Conservation (phyloP, 2,113 vertebrate genomes). For the Dasypus novemcinctus region DNA sequence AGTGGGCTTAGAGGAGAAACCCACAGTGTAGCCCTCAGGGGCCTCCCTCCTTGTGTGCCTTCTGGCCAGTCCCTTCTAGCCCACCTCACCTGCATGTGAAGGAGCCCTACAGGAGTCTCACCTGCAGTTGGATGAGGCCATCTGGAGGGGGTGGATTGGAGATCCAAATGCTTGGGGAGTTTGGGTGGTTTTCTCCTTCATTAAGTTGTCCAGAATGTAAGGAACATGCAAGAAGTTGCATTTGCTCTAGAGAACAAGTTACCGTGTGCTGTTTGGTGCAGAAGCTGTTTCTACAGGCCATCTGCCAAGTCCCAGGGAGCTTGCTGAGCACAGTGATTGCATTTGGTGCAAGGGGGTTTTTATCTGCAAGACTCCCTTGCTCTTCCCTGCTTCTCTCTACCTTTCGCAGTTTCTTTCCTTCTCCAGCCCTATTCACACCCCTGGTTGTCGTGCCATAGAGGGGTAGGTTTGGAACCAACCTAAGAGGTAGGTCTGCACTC, state of each 20-base stretch:
- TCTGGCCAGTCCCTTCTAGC: not conserved
- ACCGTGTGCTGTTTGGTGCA: accelerated
- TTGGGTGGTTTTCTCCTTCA: not conserved
- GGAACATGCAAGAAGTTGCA: not conserved
- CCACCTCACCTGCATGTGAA: not conserved
- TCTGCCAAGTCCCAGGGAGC: not conserved
- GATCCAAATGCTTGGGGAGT: not conserved
- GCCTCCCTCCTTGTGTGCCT: not conserved
- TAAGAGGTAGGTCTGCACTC: not conserved
- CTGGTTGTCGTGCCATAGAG: not conserved
- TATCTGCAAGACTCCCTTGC: not conserved
- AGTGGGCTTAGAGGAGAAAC: not conserved
- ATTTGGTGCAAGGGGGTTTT: not conserved
- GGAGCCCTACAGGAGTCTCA: not conserved
- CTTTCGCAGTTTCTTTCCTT: not conserved
- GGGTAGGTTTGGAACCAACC: not conserved
- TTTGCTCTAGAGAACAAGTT: not conserved
- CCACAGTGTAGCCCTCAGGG: not conserved
- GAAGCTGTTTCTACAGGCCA: not conserved
- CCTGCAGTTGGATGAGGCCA: not conserved
- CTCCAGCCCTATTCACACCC: not conserved
- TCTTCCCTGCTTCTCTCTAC: not conserved
- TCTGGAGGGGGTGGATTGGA: not conserved
- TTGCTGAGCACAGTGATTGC: not conserved
- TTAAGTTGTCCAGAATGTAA: not conserved